Base-by-base conservation (phyloP, 2,888 invertebrate genomes). In the Lasioglossum marginatum region DNA sequence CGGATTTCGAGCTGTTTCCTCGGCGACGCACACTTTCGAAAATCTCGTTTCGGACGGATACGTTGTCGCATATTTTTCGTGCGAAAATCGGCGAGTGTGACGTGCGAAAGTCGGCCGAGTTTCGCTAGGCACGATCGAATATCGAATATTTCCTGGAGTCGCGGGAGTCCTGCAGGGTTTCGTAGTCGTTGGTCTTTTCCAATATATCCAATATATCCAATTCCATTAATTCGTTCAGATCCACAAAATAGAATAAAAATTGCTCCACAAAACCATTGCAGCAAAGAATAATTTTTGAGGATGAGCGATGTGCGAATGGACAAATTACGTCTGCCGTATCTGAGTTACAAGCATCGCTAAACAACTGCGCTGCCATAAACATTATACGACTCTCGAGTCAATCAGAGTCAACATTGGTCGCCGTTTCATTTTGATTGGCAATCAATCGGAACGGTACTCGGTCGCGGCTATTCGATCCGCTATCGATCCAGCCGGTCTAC, bases 11-110 rank as follows among this genome's bases (percentile, higher is more conserved):
- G 83, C 86, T 52, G 79, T 14, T 48, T 83, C 79, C 34, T 8
- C 57, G 5, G 27, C 70, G 43, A 27, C 70, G 60, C 16, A 27
- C 66, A 70, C 80, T 85, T 87, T 89, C 87, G 82, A 82, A 76
- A 85, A 90, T 85, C 87, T 48, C 72, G 79, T 77, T 80, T 81
- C 80, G 66, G 43, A 73, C 60, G 66, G 74, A 66, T 70, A 57
- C 45, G 60, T 63, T 37, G 80, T 57, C 73, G 82, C 72, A 45
- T 77, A 34, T 70, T 81, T 84, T 81, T 60, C 75, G 16, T 31
- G 74, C 40, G 60, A 78, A 87, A 84, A 79, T 81, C 79, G 77
- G 45, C 73, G 57, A 79, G 57, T 72, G 72, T 77, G 75, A 79
- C 71, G 63, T 19, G 77, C 81, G 79, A 87, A 79, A 85, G 81